phyloP scores from a whole-genome alignment of 1,140 invertebrate species.

The Monochamus saltuarius region DNA sequence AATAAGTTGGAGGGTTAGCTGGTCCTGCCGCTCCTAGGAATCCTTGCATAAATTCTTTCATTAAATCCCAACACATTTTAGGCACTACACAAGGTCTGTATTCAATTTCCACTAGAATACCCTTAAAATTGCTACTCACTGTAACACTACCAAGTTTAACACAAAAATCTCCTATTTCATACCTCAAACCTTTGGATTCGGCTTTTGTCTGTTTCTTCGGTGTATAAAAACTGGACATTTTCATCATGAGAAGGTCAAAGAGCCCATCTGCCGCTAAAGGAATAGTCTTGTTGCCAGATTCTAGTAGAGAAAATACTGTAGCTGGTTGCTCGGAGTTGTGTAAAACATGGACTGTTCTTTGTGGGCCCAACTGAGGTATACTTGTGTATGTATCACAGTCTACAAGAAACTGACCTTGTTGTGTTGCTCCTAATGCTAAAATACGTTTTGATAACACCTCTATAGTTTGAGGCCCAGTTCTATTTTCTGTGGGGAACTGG shows the following conservation, averaged over 20 bases:
- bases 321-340: constrained; percentile 95
- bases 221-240: constrained; percentile 82
- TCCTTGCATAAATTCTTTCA: constrained; percentile 90
- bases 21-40: constrained; percentile 79
- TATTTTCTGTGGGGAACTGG: constrained; percentile 83
- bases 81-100: constrained; percentile 89
- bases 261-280: constrained; percentile 86
- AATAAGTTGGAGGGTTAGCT: constrained; percentile 61
- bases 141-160: constrained; percentile 92
- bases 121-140: constrained; percentile 92
- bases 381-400: constrained; percentile 94
- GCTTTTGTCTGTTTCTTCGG: constrained; percentile 83
- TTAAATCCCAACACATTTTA: constrained; percentile 85
- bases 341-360: constrained; percentile 83
- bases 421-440: constrained; percentile 79
- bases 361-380: constrained; percentile 68
- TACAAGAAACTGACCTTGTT: constrained; percentile 86
- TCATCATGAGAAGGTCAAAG: constrained; percentile 89
- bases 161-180: constrained; percentile 91
- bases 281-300: constrained; percentile 81
- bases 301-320: constrained; percentile 88
- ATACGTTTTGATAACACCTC: constrained; percentile 85
- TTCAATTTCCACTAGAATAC: constrained; percentile 92
- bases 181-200: constrained; percentile 85
- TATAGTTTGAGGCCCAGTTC: constrained; percentile 81